Base-by-base conservation (phyloP, 2,888 invertebrate species). In the Sarcophaga carnaria region DNA sequence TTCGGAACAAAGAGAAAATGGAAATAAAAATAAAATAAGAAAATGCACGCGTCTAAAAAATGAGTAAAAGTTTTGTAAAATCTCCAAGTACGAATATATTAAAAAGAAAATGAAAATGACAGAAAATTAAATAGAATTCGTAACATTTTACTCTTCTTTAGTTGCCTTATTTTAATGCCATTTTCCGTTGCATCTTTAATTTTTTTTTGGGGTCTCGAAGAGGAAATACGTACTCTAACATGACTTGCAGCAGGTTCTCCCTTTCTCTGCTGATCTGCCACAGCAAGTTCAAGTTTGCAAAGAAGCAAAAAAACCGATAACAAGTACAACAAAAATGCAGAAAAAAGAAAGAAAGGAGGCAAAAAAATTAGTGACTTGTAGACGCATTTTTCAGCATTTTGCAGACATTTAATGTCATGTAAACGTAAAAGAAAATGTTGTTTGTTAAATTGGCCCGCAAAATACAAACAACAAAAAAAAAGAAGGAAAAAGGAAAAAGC, bases 211-310 rank as follows among this genome's bases (percentile, higher is more conserved):
- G 69, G 75, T 49, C 74, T 76, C 64, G 25, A 47, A 54, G 54
- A 54, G 54, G 25, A 59, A 25, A 76, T 70, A 22, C 20, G 8
- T 11, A 11, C 49, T 22, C 49, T 77, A 64, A 82, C 63, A 47
- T 64, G 69, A 14, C 54, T 54, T 54, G 14, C 17, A 17, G 12
- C 14, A 5, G 54, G 54, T 17, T 54, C 37, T 37, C 37, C 37
- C 37, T 54, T 54, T 4, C 54, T 54, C 14, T 12, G 5, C 14
- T 54, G 54, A 37, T 37, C 54, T 54, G 54, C 54, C 64, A 64
- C 64, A 12, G 59, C 82, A 82, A 82, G 82, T 76, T 82, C 82
- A 82, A 82, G 82, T 82, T 82, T 82, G 70, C 70, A 71, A 81
- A 27, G 49, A 70, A 47, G 11, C 49, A 69, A 20, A 60, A 69